Evolutionary conservation across 2,113 vertebrate genomes (phyloP), one percentile per base, ranked within the genome.

Genomic region (Chaenogobius annularis): DNA sequence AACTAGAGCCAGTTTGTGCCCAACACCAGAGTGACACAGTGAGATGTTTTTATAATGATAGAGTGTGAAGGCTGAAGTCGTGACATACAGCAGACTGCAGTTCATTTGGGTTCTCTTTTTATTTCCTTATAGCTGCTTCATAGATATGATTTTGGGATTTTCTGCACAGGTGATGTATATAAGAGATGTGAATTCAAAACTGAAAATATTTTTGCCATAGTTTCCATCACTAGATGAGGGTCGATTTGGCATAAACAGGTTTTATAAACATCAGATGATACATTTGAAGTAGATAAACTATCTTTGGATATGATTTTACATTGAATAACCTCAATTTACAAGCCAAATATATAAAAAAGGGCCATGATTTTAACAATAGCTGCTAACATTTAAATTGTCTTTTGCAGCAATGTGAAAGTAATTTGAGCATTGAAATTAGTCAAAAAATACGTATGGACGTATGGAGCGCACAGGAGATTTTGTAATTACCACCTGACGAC

Each of bases 31-130:
- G 20, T 66, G 43, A 66, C 40, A 66, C 43, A 66, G 63, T 65
- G 63, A 44, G 63, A 66, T 44, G n/a, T 47, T 47, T 47, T 66
- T 47, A 46, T 20, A 47, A 44, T 66, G 43, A 72, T 23, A 14
- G 66, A 43, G 47, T 26, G 64, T 19, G 58, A 55, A 22, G 15
- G 43, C 58, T 52, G 40, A 23, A 20, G 46, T 37, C 10, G 19
- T 43, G 20, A 47, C 22, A 64, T 50, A 22, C 55, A 58, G 55
- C 23, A 58, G 22, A 58, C 11, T 26, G 20, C 55, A 26, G 12
- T 58, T 26, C 22, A 26, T 26, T 58, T 26, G 22, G 22, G 5
- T 40, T 22, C 11, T 20, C 1, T 26, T 26, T 58, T 26, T 14
- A 56, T 14, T 14, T 14, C 10, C 55, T 26, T 58, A 58, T 22